Conservation (phyloP, 2,113 vertebrate genomes). For the Ophiodon elongatus region DNA sequence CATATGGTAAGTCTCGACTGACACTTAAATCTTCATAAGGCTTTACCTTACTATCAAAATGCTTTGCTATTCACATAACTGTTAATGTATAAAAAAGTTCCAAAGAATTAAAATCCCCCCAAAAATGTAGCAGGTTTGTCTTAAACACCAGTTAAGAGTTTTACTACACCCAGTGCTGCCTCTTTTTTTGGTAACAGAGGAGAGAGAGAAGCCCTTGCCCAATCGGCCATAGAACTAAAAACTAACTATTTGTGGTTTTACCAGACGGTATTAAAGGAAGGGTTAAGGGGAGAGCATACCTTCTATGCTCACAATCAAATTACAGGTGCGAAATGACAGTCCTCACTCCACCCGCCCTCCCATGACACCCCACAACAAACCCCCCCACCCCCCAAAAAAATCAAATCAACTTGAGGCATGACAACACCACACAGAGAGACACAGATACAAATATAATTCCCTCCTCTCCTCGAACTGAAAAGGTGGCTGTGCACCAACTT, state of each 20-base stretch:
- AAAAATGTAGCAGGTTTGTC: constrained; percentile 68
- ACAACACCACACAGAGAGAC: constrained; percentile 76
- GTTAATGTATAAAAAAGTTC: constrained; percentile 75
- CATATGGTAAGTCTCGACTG: constrained; percentile 74
- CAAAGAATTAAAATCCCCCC: constrained; percentile 64
- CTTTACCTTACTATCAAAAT: constrained; percentile 82
- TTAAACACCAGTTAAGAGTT: constrained; percentile 69
- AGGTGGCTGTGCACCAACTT: constrained; percentile 70
- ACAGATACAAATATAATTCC: constrained; percentile 77
- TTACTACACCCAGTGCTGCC: constrained; percentile 75
- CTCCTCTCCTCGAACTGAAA: constrained; percentile 77
- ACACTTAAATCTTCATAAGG: constrained; percentile 79
- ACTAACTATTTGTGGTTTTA: constrained; percentile 59
- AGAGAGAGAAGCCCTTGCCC: constrained; percentile 83
- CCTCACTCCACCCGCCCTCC: constrained; percentile 60
- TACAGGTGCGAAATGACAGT: constrained; percentile 69
- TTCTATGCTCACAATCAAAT: constrained; percentile 77
- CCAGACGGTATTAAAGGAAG: constrained; percentile 54
- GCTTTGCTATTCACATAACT: constrained; percentile 75
- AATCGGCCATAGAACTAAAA: constrained; percentile 69
- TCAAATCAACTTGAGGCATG: constrained; percentile 71
- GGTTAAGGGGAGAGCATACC: constrained; percentile 63
- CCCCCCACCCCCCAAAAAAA: constrained; percentile 53
- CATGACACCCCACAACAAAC: constrained; percentile 18
- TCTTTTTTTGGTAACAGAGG: constrained; percentile 85